Conservation (phyloP, 2,888 invertebrate species). For the Masnerella sp. region DNA sequence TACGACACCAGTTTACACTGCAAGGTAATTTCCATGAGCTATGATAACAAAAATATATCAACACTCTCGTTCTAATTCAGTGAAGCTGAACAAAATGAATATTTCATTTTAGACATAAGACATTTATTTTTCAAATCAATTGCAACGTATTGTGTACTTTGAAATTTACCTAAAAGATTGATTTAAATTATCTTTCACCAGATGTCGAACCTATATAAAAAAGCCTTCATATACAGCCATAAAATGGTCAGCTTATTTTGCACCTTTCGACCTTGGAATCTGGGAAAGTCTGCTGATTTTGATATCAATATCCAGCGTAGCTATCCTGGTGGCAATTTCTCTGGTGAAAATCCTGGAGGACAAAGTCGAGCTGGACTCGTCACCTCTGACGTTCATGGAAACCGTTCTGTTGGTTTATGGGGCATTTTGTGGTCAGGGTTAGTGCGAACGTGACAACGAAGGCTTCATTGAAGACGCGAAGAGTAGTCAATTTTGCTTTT, state of each 20-base stretch:
- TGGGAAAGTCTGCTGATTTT: conserved; percentile 69
- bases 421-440: conserved; percentile 73
- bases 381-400: conserved; percentile 61
- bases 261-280: conserved; percentile 70
- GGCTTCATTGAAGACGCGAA: no score
- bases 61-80: no score
- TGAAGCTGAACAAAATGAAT: no score
- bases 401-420: conserved; percentile 69
- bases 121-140: no score
- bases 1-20: conserved; percentile 72
- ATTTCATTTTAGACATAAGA: no score
- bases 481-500: no score
- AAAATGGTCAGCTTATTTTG: conserved; percentile 73
- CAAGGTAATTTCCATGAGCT: conserved; percentile 64
- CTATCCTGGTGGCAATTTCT: conserved; percentile 65
- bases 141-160: no score
- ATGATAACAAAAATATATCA: not conserved
- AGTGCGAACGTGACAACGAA: no score
- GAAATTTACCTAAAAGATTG: no score
- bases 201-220: conserved; percentile 72
- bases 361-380: not conserved
- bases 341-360: conserved; percentile 14
- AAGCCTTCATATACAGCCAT: conserved; percentile 67
- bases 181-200: conserved; percentile 51
- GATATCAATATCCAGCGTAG: conserved; percentile 64